Percentiles rank a stretch among this genome's conserved stretches.
Evolutionary conservation across 2,113 vertebrate genomes (phyloP).

Genomic region (Chinchilla lanigera): DNA sequence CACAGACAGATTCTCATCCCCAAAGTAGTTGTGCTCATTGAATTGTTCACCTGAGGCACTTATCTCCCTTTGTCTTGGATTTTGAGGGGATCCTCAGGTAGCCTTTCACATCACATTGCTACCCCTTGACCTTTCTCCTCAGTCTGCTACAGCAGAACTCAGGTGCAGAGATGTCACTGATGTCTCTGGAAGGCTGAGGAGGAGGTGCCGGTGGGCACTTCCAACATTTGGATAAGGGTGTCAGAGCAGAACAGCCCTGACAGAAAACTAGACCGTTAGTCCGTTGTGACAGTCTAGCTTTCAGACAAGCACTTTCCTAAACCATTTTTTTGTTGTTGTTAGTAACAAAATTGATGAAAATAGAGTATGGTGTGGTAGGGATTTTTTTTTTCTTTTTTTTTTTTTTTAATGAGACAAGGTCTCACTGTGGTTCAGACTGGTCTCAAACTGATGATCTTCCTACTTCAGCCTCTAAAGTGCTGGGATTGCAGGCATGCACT

Average conservation of each 20-base stretch:
- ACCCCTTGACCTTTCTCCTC: conserved; percentile 47
- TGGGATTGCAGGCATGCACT: not conserved
- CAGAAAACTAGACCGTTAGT: conserved; percentile 27
- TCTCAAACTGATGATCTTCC: not conserved
- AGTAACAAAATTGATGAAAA: not conserved
- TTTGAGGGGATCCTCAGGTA: not conserved
- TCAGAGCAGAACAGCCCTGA: not conserved
- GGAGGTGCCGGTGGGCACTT: not conserved
- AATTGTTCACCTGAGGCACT: not conserved
- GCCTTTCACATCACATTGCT: not conserved
- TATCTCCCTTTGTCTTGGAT: not conserved
- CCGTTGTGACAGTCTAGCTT: not conserved
- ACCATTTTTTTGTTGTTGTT: not conserved
- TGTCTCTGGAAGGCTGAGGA: not conserved
- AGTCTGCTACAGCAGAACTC: not conserved
- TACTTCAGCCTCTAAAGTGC: not conserved
- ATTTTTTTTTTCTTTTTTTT: not conserved
- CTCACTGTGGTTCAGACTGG: not conserved
- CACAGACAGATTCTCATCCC: not conserved
- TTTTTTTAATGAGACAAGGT: not conserved
- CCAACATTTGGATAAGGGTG: not conserved
- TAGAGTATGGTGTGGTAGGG: not conserved
- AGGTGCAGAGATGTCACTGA: not conserved
- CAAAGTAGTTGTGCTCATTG: not conserved
- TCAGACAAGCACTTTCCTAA: conserved; percentile 39